phyloP scores from a whole-genome alignment of 2,888 invertebrate genomes.

The Tachina fera region DNA sequence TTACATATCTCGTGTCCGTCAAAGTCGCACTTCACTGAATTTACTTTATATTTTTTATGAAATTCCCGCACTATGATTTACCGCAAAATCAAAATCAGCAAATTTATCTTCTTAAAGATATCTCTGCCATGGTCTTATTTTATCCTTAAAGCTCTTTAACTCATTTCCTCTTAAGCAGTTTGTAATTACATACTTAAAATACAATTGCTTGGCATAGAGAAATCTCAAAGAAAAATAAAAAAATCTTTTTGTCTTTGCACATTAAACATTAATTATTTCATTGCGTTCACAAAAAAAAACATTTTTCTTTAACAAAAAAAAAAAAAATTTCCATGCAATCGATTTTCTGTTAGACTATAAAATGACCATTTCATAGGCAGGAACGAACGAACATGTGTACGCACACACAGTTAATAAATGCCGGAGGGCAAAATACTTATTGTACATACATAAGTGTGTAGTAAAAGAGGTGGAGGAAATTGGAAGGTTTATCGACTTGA shows the following conservation, averaged over 20 bases:
- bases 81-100: too few species aligned
- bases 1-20: too few species aligned
- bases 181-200: background rate
- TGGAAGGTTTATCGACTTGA: background rate
- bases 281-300: constrained; percentile 30
- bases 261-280: constrained; percentile 40
- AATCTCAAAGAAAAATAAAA: background rate
- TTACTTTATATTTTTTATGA: too few species aligned
- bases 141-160: background rate
- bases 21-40: too few species aligned
- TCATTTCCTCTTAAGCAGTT: background rate
- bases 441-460: background rate
- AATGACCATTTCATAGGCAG: constrained; percentile 30
- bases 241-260: constrained; percentile 4
- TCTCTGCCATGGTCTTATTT: background rate
- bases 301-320: constrained; percentile 8
- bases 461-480: background rate
- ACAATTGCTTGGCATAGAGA: background rate
- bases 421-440: background rate
- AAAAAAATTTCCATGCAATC: constrained; percentile 34
- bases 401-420: constrained; percentile 32
- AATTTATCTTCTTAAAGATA: too few species aligned
- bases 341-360: constrained; percentile 40
- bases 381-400: background rate
- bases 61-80: too few species aligned